phyloP scores from a whole-genome alignment of 2,888 invertebrate genomes.

The Sminthurinus aureus region DNA sequence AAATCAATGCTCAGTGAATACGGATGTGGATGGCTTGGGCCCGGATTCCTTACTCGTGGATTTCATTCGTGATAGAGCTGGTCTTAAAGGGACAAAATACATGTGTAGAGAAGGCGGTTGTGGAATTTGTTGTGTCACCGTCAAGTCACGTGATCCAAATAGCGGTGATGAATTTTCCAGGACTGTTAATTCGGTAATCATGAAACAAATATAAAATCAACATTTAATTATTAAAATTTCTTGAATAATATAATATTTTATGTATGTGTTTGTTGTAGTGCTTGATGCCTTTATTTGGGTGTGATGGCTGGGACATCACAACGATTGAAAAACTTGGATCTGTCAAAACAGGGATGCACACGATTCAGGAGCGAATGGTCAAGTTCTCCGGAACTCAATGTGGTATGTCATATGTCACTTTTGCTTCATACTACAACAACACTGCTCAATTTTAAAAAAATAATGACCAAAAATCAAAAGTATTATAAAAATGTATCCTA shows the following conservation, averaged over 20 bases:
- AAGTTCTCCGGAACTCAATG: slow-evolving; percentile 64
- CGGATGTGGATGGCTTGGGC: background rate
- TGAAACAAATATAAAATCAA: background rate
- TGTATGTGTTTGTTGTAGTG: slow-evolving; percentile 61
- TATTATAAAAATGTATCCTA: too few species aligned
- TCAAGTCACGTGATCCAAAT: slow-evolving; percentile 64
- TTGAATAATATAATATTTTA: slow-evolving; percentile 4
- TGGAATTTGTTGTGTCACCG: slow-evolving; percentile 70
- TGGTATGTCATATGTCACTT: slow-evolving; percentile 60
- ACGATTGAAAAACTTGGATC: slow-evolving; percentile 64
- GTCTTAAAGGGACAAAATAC: slow-evolving; percentile 73
- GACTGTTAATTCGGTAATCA: slow-evolving; percentile 72
- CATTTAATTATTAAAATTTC: too few species aligned
- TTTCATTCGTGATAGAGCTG: slow-evolving; percentile 70
- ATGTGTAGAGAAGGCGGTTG: slow-evolving; percentile 79
- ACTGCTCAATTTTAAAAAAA: too few species aligned
- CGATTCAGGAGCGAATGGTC: slow-evolving; percentile 63
- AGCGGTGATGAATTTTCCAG: slow-evolving; percentile 67
- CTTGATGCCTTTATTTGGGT: slow-evolving; percentile 62
- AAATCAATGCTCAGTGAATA: background rate
- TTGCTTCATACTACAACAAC: too few species aligned
- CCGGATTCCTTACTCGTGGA: slow-evolving; percentile 65
- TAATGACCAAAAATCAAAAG: too few species aligned
- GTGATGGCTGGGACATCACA: slow-evolving; percentile 63
- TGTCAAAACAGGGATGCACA: slow-evolving; percentile 61